Conservation (phyloP, 2,797 vertebrate genomes). For the Macropus fuliginosus region DNA sequence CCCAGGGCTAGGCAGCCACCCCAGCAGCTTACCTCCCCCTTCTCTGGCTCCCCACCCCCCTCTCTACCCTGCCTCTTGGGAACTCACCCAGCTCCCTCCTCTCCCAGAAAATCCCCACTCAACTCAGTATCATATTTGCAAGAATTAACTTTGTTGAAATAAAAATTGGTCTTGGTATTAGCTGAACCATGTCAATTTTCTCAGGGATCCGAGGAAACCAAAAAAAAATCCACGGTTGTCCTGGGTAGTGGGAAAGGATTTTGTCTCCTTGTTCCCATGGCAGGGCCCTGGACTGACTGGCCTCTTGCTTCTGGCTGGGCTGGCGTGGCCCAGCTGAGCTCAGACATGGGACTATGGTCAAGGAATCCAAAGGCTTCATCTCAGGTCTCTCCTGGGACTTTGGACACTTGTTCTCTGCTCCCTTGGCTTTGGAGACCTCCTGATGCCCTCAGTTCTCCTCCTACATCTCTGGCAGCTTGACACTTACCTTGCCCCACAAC, state of each 20-base stretch:
- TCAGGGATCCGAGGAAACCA: conserved; percentile 50
- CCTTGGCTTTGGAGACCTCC: background rate
- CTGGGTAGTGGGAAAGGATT: background rate
- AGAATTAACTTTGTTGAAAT: conserved; percentile 83
- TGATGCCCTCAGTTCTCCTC: background rate
- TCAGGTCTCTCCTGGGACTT: background rate
- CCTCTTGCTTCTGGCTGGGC: background rate
- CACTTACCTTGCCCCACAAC: background rate
- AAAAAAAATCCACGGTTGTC: background rate
- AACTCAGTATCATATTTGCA: conserved; percentile 85
- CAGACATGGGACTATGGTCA: background rate
- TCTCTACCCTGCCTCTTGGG: background rate
- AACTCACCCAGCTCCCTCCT: conserved; percentile 5
- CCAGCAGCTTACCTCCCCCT: background rate
- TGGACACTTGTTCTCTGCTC: background rate
- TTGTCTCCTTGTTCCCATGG: background rate
- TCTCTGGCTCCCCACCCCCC: background rate
- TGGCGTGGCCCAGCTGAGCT: background rate
- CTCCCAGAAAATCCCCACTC: conserved; percentile 82
- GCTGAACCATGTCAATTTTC: conserved; percentile 82
- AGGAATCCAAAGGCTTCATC: background rate
- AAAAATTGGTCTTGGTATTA: conserved; percentile 87
- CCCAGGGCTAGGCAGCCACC: background rate
- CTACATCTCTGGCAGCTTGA: background rate
- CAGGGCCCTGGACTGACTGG: background rate